A percentile compares a stretch with the other conserved stretches of the same genome.
phyloP scores from a whole-genome alignment of 2,888 invertebrate species.

The Diogma glabrata region DNA sequence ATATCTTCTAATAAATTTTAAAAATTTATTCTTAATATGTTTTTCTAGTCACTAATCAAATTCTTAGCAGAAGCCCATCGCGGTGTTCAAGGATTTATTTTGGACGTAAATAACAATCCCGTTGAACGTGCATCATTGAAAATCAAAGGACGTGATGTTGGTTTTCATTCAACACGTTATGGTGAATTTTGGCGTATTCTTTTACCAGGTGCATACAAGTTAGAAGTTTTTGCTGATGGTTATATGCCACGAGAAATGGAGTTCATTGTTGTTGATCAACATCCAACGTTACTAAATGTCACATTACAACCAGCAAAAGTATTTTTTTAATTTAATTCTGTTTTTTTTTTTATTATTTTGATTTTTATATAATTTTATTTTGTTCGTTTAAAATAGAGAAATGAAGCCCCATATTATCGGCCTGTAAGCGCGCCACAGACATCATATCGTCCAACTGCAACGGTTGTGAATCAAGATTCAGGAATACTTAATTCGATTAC shows the following conservation, averaged over 20 bases:
- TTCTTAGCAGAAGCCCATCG: constrained; percentile 78
- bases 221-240: constrained; percentile 78
- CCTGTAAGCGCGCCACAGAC: constrained; percentile 43
- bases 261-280: constrained; percentile 74
- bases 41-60: constrained; percentile 61
- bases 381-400: constrained; percentile 44
- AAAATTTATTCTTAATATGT: not conserved
- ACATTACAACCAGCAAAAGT: constrained; percentile 72
- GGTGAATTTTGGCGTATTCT: constrained; percentile 94
- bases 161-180: constrained; percentile 73
- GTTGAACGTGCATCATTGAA: constrained; percentile 67
- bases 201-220: constrained; percentile 72
- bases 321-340: not conserved
- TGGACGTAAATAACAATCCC: constrained; percentile 64
- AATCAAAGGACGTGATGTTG: constrained; percentile 71
- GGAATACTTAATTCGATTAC: constrained; percentile 66
- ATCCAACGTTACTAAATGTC: constrained; percentile 74
- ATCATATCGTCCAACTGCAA: constrained; percentile 38
- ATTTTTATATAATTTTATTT: not conserved
- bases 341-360: not conserved
- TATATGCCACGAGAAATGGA: constrained; percentile 73
- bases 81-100: constrained; percentile 80
- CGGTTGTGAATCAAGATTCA: constrained; percentile 34
- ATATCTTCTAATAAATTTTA: not conserved
- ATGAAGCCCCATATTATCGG: constrained; percentile 55